Evolutionary conservation across 2,888 invertebrate genomes (phyloP).

Genomic region (Lamellibrachia columna): DNA sequence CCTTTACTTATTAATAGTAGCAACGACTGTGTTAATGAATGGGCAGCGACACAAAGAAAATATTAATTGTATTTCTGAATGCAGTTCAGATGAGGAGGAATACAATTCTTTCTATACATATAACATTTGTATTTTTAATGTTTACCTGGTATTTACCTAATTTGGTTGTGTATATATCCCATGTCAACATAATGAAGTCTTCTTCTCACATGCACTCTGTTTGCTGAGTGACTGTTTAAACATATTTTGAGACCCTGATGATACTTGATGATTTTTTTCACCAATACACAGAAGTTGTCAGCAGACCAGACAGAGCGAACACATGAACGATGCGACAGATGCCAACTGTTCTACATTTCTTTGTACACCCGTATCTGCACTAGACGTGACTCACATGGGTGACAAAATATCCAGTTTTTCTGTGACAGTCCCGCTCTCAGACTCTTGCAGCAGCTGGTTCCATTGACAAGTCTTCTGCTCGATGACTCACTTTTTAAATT

Average conservation of each 20-base stretch:
- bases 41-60: no score
- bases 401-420: neutral
- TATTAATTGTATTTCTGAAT: no score
- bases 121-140: neutral
- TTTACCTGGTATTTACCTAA: neutral
- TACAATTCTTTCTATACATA: neutral
- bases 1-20: no score
- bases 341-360: neutral
- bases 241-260: neutral
- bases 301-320: neutral
- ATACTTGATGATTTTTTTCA: neutral
- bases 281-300: neutral
- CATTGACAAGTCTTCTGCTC: neutral
- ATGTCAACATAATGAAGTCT: no score
- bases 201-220: neutral
- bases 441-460: neutral
- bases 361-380: neutral
- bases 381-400: neutral
- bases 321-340: neutral
- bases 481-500: neutral
- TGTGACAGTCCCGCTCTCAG: neutral
- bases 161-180: neutral
- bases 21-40: no score
- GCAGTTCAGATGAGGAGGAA: neutral
- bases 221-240: neutral